These are phyloP conservation scores for Drosophila sordidula DNA, from an alignment of 2,888 invertebrate species.

Conservation along the genomic window DNA sequence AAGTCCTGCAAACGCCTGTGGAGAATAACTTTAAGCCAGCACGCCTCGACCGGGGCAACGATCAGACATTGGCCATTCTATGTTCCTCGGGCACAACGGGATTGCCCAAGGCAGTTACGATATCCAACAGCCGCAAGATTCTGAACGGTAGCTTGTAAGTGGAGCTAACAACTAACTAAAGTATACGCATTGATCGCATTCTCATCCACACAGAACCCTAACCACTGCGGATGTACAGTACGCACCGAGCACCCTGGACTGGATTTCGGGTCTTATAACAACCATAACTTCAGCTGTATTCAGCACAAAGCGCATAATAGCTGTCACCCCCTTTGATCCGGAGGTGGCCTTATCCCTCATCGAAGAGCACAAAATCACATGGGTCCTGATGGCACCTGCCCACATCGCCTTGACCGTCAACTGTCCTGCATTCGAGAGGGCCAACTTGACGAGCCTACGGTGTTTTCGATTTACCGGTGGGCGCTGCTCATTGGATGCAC, in stretches of 20 bases:
- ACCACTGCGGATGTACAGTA: slow-evolving; percentile 34
- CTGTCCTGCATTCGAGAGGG: slow-evolving; percentile 5
- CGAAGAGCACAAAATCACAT: slow-evolving; percentile 48
- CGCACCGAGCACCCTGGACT: slow-evolving; percentile 21
- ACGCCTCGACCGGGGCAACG: slow-evolving; percentile 45
- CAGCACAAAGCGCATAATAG: slow-evolving; percentile 35
- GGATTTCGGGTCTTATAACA: slow-evolving; percentile 22
- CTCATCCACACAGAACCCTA: slow-evolving; percentile 1
- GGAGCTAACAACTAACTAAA: too few species aligned
- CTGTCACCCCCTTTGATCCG: slow-evolving; percentile 38
- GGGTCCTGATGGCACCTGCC: slow-evolving; percentile 37
- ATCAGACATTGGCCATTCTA: slow-evolving; percentile 59
- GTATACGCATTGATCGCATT: background rate
- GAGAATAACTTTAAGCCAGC: slow-evolving; percentile 23
- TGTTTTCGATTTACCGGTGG: slow-evolving; percentile 40
- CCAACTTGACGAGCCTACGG: slow-evolving; percentile 12
- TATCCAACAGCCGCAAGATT: slow-evolving; percentile 33
- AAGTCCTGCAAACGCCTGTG: slow-evolving; percentile 20
- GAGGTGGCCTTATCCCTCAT: slow-evolving; percentile 37
- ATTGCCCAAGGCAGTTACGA: slow-evolving; percentile 62
- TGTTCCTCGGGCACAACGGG: slow-evolving; percentile 73
- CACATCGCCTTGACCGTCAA: slow-evolving; percentile 27
- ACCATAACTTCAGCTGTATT: slow-evolving; percentile 29
- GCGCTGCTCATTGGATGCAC: slow-evolving; percentile 22
- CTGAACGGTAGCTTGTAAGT: slow-evolving; percentile 18